Evolutionary conservation across 2,888 invertebrate genomes (phyloP), one percentile per base, ranked within the genome.

Genomic region (Tipula helvola): DNA sequence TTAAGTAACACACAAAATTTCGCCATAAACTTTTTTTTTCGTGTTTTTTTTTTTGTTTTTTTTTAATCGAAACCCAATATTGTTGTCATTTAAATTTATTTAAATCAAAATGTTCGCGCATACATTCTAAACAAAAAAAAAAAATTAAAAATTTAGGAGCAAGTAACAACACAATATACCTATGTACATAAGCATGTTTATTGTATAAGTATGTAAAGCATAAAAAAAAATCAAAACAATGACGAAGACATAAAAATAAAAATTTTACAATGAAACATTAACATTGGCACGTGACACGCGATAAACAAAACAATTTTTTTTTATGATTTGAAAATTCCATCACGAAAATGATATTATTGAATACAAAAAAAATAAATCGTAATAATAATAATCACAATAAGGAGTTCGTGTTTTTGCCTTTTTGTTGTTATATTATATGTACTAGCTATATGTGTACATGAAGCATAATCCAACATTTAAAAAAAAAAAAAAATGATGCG

Each of bases 271-370:
- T 39, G 84, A 84, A 84, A 84, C 36, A 84, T 84, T 84, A 84
- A 84, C 36, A 84, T 84, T 84, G 84, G 84, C 84, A 84, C 84
- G 84, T 84, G 84, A 84, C 84, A 84, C 84, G 84, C 84, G 84
- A 84, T 84, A 84, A 84, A 84, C 84, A 36, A 84, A 39, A 84
- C 41, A 84, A 16, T n/a, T 84, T 41, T 71, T 28, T 13, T 36
- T 84, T 39, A n/a, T 84, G 84, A 84, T 84, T 84, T 84, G 16
- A 16, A 84, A 84, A 84, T 84, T 84, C 84, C 84, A 39, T 84
- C 84, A 84, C 84, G 84, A 84, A 84, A 84, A 84, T 84, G 84
- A 39, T 84, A 39, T 39, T 84, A 84, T 41, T 84, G 84, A 39
- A 36, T 36, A 39, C n/a, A 84, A 39, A 36, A 39, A 84, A 36